Base-by-base conservation (phyloP, 2,113 vertebrate species). In the Electrona antarctica region DNA sequence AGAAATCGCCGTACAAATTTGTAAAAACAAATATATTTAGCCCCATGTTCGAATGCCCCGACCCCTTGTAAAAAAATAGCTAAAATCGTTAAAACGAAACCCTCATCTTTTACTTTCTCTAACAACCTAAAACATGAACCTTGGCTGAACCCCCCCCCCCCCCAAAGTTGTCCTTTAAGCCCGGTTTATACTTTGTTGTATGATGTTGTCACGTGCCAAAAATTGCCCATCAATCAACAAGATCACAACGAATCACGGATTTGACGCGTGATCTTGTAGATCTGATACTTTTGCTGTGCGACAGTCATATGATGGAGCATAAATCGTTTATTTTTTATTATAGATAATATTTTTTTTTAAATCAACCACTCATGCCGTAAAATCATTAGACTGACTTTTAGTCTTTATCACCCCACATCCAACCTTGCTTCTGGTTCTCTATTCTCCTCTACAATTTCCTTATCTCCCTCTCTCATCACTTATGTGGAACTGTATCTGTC, bases 401-500 rank as follows among this genome's bases (percentile, higher is more conserved):
- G 62, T 69, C 61, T 52, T 50, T 56, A 14, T 64, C 68, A 58
- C 47, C 1, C 1, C 74, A 52, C 63, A 41, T 41, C 59, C 52
- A 66, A 59, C 11, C n/a, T 46, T 13, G 69, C 52, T 41, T 58
- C 67, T 28, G 5, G 28, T 11, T 33, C 9, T 52, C 15, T 14
- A 15, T 33, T n/a, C 46, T 46, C 29, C 45, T 59, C 58, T 52
- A 1, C 1, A 63, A 59, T 64, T 41, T 41, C 5, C 65, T 60
- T 63, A 50, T 64, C 60, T 54, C 10, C 56, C 67, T 48, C 15
- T n/a, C 55, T 33, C 72, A 76, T 71, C 63, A 33, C 55, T 73
- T 54, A 46, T 68, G 79, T 78, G 79, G 14, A 59, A 80, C 84
- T 79, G 83, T 76, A 78, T 73, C 47, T 67, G 71, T 68, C 80